These are phyloP conservation scores for Pseudopodoces humilis DNA, from an alignment of 2,113 vertebrate species.

Conservation along the genomic window DNA sequence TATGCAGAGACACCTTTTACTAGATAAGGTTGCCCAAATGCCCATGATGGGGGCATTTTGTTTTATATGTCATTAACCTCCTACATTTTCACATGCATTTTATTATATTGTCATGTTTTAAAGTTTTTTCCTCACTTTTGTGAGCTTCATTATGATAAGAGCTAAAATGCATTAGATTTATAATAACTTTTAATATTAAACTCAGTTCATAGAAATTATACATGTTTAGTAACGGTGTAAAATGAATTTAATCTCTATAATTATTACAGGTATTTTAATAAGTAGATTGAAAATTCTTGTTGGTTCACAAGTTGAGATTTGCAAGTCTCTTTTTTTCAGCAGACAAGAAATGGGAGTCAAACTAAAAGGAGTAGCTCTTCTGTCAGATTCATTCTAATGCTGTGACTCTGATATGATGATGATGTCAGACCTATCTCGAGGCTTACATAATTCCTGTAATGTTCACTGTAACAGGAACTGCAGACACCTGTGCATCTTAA, in stretches of 20 bases:
- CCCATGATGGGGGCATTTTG: background rate
- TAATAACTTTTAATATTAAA: background rate
- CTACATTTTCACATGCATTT: background rate
- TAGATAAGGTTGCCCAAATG: background rate
- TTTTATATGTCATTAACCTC: background rate
- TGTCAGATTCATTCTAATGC: background rate
- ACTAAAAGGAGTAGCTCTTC: conserved; percentile 27
- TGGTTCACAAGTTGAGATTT: background rate
- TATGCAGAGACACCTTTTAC: background rate
- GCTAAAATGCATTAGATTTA: background rate
- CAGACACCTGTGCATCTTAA: background rate
- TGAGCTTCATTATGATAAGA: background rate
- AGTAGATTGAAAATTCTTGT: conserved; percentile 27
- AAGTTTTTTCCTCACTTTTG: background rate
- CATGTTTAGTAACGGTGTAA: background rate
- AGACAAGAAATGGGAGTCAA: background rate
- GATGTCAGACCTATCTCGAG: background rate
- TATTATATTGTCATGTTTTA: background rate
- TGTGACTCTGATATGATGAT: background rate
- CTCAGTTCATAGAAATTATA: background rate
- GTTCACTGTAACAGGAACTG: background rate
- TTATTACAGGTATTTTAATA: background rate
- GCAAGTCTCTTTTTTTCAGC: background rate
- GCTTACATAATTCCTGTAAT: background rate
- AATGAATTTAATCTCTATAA: background rate